A percentile compares a stretch with the other conserved stretches of the same genome.
Conservation (phyloP, 2,113 vertebrate species). For the Callionymus lyra region DNA sequence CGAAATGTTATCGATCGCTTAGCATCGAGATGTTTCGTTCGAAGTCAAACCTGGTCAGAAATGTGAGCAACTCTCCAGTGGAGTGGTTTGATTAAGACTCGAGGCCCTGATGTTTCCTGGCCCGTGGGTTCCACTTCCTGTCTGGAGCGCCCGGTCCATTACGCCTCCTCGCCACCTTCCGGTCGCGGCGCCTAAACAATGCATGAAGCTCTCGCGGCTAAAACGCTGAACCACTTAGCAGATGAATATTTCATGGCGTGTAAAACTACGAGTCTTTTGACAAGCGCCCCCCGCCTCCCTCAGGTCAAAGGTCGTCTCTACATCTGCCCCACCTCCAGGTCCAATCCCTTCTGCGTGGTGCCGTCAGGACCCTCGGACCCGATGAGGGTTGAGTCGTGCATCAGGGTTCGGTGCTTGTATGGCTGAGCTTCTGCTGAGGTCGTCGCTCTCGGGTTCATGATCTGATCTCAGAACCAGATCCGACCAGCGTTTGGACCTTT, state of each 20-base stretch:
- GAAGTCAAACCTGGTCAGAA: too few relatives aligned
- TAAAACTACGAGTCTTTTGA: slow-evolving; percentile 56
- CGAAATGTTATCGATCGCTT: too few relatives aligned
- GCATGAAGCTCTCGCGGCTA: slow-evolving; percentile 63
- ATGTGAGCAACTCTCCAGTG: too few relatives aligned
- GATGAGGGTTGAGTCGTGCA: slow-evolving; percentile 42
- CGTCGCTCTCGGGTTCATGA: slow-evolving; percentile 44
- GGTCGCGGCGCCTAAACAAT: slow-evolving; percentile 53
- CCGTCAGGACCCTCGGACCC: slow-evolving; percentile 28
- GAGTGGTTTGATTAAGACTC: too few relatives aligned
- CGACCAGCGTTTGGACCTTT: slow-evolving; percentile 6
- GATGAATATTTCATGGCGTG: slow-evolving; percentile 69
- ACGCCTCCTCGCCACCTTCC: slow-evolving; percentile 34
- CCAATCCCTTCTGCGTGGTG: slow-evolving; percentile 22
- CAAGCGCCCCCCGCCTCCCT: slow-evolving; percentile 15
- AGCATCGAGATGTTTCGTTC: too few relatives aligned
- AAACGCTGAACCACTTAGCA: slow-evolving; percentile 67
- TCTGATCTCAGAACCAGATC: slow-evolving; percentile 30
- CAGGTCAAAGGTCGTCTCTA: slow-evolving; percentile 1
- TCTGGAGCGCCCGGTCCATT: slow-evolving; percentile 49
- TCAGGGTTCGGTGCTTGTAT: too few relatives aligned
- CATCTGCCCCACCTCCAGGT: background rate
- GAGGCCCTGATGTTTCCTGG: too few relatives aligned
- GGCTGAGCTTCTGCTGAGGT: slow-evolving; percentile 37
- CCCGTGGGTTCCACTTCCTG: slow-evolving; percentile 8